These are phyloP conservation scores for Nanorana parkeri DNA, from an alignment of 2,113 vertebrate species.

Conservation along the genomic window DNA sequence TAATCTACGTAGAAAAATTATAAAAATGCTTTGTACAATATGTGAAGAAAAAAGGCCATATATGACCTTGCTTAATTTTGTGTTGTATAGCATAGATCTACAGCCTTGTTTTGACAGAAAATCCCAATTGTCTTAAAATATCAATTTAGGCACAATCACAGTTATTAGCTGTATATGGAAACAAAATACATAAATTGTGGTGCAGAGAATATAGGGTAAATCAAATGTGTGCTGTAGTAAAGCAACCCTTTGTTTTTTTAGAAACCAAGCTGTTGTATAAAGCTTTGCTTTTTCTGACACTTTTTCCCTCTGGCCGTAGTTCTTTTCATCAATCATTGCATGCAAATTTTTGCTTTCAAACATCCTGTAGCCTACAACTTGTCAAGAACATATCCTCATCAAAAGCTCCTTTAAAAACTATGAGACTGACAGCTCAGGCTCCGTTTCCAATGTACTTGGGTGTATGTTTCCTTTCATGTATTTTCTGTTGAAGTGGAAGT, in stretches of 20 bases:
- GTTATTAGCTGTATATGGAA: conserved; percentile 38
- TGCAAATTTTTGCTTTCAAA: conserved; percentile 57
- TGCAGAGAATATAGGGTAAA: conserved; percentile 41
- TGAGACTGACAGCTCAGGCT: conserved; percentile 45
- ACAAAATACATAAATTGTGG: conserved; percentile 36
- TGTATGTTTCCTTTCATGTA: conserved; percentile 51
- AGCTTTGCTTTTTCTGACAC: conserved; percentile 58
- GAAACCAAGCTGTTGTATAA: conserved; percentile 54
- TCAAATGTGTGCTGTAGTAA: conserved; percentile 56
- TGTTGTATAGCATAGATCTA: no score
- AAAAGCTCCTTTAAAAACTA: conserved; percentile 52
- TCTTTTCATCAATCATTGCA: conserved; percentile 54
- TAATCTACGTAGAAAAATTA: no score
- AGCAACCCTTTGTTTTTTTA: conserved; percentile 53
- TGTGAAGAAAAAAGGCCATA: no score
- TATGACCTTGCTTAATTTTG: no score
- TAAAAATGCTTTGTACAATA: no score
- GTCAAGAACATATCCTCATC: conserved; percentile 53
- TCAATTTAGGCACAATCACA: conserved; percentile 25
- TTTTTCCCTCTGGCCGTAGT: conserved; percentile 49
- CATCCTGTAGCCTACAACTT: conserved; percentile 51
- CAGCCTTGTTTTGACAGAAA: not conserved
- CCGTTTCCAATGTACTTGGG: conserved; percentile 21
- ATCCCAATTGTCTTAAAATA: not conserved
- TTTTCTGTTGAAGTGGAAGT: conserved; percentile 45